These are phyloP conservation scores for Lophotriccus pileatus DNA, from an alignment of 2,797 vertebrate species.

Conservation along the genomic window DNA sequence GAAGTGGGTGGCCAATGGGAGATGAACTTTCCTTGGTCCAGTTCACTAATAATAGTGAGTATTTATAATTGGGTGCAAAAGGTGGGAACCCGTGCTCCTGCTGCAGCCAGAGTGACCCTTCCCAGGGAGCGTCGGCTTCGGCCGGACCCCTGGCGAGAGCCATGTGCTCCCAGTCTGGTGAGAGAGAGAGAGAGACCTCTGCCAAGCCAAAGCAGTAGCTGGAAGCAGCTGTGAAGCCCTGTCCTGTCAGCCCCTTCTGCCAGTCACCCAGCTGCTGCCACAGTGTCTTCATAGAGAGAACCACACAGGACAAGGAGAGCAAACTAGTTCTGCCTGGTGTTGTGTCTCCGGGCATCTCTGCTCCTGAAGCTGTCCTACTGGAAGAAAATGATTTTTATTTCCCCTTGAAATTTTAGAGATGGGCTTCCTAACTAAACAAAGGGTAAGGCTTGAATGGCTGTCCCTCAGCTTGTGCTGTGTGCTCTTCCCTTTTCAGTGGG, in stretches of 20 bases:
- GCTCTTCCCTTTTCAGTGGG: not conserved
- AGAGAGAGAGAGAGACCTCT: not conserved
- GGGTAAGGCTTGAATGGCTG: not conserved
- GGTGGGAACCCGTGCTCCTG: not conserved
- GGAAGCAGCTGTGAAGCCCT: not conserved
- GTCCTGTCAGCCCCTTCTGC: not conserved
- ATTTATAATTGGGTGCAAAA: not conserved
- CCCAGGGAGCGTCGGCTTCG: fast-evolving
- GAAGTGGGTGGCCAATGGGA: not conserved
- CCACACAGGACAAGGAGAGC: fast-evolving
- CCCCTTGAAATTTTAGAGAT: not conserved
- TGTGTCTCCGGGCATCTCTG: not conserved
- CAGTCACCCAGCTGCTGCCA: not conserved
- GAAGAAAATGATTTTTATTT: not conserved
- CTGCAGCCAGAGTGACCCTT: not conserved
- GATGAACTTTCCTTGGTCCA: not conserved
- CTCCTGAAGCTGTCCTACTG: not conserved
- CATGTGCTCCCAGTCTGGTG: fast-evolving
- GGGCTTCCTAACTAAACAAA: not conserved
- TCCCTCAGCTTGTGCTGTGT: not conserved
- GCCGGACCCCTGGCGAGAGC: not conserved
- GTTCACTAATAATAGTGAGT: fast-evolving
- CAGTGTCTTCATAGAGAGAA: not conserved
- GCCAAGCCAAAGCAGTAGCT: not conserved
- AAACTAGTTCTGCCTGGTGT: not conserved